Percentiles rank a stretch among this genome's conserved stretches.
Evolutionary conservation across 2,797 vertebrate genomes (phyloP).

Genomic region (Phataginus tricuspis): DNA sequence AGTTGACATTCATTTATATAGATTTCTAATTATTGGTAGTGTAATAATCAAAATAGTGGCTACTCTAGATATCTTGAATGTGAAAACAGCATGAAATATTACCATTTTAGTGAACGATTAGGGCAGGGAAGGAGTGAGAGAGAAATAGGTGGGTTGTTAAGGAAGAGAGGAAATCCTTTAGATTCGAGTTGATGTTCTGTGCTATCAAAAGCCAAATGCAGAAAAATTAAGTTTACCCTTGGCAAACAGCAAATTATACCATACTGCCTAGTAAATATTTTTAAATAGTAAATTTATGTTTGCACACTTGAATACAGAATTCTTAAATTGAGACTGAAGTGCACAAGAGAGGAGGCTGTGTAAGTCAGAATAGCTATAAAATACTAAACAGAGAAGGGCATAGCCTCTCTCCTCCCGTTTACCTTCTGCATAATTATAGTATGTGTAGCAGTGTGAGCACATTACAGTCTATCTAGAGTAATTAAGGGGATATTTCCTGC

Average conservation of each 20-base stretch:
- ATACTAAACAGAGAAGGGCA: not conserved
- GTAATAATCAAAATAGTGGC: constrained; percentile 7
- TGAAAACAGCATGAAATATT: not conserved
- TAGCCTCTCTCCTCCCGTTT: not conserved
- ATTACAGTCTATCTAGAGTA: constrained; percentile 66
- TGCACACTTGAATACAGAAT: not conserved
- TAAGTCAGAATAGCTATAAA: constrained; percentile 55
- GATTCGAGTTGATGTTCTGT: not conserved
- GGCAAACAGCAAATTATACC: not conserved
- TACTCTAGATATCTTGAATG: not conserved
- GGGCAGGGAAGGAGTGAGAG: not conserved
- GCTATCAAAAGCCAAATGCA: not conserved
- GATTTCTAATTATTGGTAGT: not conserved
- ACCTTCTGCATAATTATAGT: constrained; percentile 54
- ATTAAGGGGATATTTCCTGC: constrained; percentile 71
- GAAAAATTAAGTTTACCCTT: not conserved
- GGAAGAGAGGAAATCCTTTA: not conserved
- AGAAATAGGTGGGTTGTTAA: not conserved
- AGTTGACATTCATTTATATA: not conserved
- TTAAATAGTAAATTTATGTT: constrained; percentile 5
- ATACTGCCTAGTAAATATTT: not conserved
- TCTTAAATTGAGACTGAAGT: constrained; percentile 29
- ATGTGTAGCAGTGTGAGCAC: not conserved
- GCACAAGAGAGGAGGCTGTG: constrained; percentile 2
- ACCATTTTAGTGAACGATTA: not conserved